phyloP scores from a whole-genome alignment of 2,797 vertebrate genomes.

The Emydoidea blandingii region DNA sequence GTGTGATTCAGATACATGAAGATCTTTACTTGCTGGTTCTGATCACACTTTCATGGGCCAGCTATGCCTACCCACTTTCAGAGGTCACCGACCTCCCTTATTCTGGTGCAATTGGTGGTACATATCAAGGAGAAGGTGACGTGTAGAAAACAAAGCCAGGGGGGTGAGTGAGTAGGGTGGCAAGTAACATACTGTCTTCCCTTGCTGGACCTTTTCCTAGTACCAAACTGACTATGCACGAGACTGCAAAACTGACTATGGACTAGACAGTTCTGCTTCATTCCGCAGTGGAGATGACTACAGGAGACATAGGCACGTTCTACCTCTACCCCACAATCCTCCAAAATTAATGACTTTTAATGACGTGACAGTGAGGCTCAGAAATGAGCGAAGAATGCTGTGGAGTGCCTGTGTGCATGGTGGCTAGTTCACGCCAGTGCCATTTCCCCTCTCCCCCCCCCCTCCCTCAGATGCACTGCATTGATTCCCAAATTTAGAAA shows the following conservation, averaged over 20 bases:
- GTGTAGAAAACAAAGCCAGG: neutral
- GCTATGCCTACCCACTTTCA: neutral
- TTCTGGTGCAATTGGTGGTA: fast-evolving
- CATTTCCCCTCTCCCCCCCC: fast-evolving
- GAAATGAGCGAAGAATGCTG: neutral
- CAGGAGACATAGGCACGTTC: neutral
- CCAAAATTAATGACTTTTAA: neutral
- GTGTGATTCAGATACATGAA: neutral
- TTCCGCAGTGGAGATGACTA: fast-evolving
- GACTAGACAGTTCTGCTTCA: neutral
- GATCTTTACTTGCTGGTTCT: neutral
- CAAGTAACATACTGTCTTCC: neutral
- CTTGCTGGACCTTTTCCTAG: neutral
- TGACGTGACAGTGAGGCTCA: neutral
- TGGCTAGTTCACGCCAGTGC: neutral
- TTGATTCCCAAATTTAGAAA: neutral
- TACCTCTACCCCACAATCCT: neutral
- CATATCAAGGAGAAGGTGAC: neutral
- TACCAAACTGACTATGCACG: neutral
- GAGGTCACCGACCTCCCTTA: neutral
- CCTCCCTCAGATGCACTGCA: neutral
- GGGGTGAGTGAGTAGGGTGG: neutral
- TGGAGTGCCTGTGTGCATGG: neutral
- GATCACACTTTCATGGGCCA: neutral
- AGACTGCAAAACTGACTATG: neutral